Base-by-base conservation (phyloP, 2,113 vertebrate species). In the Colius striatus region DNA sequence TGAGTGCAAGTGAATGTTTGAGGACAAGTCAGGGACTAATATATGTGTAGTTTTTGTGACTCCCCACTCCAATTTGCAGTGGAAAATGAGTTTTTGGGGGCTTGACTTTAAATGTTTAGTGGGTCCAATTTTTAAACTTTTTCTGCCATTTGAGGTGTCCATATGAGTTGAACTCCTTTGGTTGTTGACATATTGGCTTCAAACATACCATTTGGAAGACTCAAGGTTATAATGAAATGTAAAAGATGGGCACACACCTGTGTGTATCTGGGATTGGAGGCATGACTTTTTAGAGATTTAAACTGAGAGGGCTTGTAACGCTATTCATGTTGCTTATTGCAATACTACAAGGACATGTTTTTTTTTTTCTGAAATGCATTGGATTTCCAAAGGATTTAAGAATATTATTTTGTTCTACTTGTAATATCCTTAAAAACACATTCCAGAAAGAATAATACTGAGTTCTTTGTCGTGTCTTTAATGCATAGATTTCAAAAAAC, bases 211-310 rank as follows among this genome's bases (percentile, higher is more conserved):
- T 60, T 67, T 51, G 32, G 23, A 58, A 68, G 29, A 34, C 15
- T 21, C n/a, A 10, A 5, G 16, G 7, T 25, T 54, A 4, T 34
- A 34, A 29, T 11, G 51, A 47, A 41, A 16, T 0, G 0, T n/a
- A 32, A 53, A 74, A 57, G 20, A 16, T 18, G 79, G 43, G 12
- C 4, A 3, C 54, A 60, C 22, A 43, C 8, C 41, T 61, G 6
- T 53, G 6, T 53, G 22, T 48, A 14, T 50, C 13, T 60, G 60
- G 36, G 10, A 45, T 1, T 79, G 47, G 36, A 32, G 14, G 4
- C 20, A 6, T 34, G 47, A 34, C 45, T 91, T 62, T 62, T 25
- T 48, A 34, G 81, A 87, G 32, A 32, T 43, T 76, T 55, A 62
- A 55, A 34, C 20, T 22, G 62, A 36, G n/a, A 30, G 34, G 13